Conservation (phyloP, 2,888 invertebrate species). For the Callimorpha dominula region DNA sequence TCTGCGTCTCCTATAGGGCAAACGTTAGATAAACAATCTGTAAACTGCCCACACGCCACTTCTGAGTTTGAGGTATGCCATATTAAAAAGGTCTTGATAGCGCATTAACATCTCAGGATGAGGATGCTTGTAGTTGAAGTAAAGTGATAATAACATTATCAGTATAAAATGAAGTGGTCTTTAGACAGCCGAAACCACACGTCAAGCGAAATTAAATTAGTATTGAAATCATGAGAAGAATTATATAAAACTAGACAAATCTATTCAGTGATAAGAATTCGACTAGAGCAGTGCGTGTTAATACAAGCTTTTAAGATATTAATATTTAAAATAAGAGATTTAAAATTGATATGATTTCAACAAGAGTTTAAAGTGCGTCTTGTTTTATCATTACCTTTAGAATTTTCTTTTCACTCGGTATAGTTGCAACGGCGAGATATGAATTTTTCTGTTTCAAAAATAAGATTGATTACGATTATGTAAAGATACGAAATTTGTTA, state of each 20-base stretch:
- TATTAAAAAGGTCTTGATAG: no score
- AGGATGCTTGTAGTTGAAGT: not conserved
- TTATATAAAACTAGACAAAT: not conserved
- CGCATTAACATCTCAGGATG: no score
- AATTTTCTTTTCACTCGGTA: slow-evolving; percentile 51
- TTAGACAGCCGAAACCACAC: slow-evolving; percentile 13
- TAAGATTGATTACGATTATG: slow-evolving; percentile 26
- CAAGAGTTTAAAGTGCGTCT: slow-evolving; percentile 8
- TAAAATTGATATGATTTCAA: not conserved
- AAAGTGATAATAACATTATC: not conserved
- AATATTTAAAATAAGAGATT: not conserved
- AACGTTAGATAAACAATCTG: no score
- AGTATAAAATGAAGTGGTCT: slow-evolving; percentile 7
- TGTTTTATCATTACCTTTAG: slow-evolving; percentile 41
- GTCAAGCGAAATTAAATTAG: slow-evolving; percentile 1
- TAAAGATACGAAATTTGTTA: not conserved
- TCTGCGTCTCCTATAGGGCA: no score
- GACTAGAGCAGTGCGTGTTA: slow-evolving; percentile 14
- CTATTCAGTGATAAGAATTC: slow-evolving; percentile 10
- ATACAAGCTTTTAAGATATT: slow-evolving; percentile 11
- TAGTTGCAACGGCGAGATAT: slow-evolving; percentile 51
- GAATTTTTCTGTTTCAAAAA: slow-evolving; percentile 55
- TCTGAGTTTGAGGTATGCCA: no score
- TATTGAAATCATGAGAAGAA: not conserved
- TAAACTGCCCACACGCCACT: no score